Base-by-base conservation (phyloP, 2,797 vertebrate species). In the Lateolabrax maculatus region DNA sequence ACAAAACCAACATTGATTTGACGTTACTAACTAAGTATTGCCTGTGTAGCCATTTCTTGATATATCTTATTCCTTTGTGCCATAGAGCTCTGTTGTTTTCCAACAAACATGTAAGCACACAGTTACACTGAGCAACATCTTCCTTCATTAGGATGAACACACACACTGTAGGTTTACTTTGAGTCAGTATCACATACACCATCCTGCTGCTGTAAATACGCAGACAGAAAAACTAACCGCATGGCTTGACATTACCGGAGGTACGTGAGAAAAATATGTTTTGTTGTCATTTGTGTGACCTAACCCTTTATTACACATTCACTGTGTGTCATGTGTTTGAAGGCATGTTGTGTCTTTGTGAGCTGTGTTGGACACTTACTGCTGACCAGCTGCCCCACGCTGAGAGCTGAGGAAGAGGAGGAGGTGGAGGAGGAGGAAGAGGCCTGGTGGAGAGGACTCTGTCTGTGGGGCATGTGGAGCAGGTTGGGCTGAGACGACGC, bases 351-450 rank as follows among this genome's bases (percentile, higher is more conserved):
- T 49, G 74, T 62, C 63, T 80, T 70, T 68, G 53, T 25, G 74
- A 71, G 52, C 36, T 25, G 71, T 69, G 70, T 71, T 4, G 29
- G 67, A 85, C 94, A 99, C 98, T 99, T 96, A 99, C 98, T 99
- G 97, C 97, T 99, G 95, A 99, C 98, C 95, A 99, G 97, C 96
- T 99, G 98, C 81, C 98, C 97, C 95, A 99, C 98, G 84, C 98
- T 99, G 96, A 99, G 97, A 91, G 98, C 97, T 53, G 98, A 99
- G 86, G 95, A 94, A 51, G 96, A 95, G 92, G 97, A 98, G 74
- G 98, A 97, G 85, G 97, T 97, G 92, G 97, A 98, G 86, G 98
- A 98, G 79, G 97, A 98, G 87, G 97, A 98, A 57, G 98, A 99
- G 85, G 97, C 97, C 94, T 98, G 98, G 90, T 96, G 97, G 75